Conservation (phyloP, 2,797 vertebrate species). For the Dallia pectoralis region DNA sequence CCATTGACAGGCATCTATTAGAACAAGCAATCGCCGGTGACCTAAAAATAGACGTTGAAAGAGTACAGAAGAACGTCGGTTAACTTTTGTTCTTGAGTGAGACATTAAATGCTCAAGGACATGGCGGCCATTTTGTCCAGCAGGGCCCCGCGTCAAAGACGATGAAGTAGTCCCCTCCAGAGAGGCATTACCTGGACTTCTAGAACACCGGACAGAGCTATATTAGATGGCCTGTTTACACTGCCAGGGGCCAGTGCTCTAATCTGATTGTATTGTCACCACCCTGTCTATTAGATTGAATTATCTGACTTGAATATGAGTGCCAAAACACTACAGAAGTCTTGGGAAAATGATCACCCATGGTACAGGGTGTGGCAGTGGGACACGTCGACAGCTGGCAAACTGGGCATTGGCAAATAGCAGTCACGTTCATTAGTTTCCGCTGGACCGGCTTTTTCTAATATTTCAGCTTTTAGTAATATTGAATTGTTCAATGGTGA, state of each 20-base stretch:
- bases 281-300: constrained; percentile 37
- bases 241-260: constrained; percentile 18
- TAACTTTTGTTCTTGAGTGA: constrained; percentile 43
- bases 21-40: constrained; percentile 32
- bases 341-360: constrained; percentile 24
- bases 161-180: constrained; percentile 38
- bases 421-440: neutral
- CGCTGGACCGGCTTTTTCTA: neutral
- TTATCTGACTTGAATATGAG: constrained; percentile 46
- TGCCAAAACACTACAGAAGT: constrained; percentile 40
- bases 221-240: constrained; percentile 37
- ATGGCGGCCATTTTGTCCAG: constrained; percentile 39
- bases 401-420: constrained; percentile 15
- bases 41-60: constrained; percentile 26
- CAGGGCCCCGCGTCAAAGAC: constrained; percentile 41
- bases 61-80: constrained; percentile 48
- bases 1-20: neutral
- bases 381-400: constrained; percentile 15
- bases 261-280: constrained; percentile 46
- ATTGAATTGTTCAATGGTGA: neutral
- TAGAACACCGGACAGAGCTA: constrained; percentile 26
- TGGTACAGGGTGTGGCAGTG: neutral
- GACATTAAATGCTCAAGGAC: constrained; percentile 60
- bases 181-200: constrained; percentile 32
- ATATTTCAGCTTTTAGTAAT: neutral